Percentiles rank a stretch among this genome's conserved stretches.
These are phyloP conservation scores for Felis catus DNA, from an alignment of 2,113 vertebrate species.

Conservation along the genomic window F.catus_Fca126_mat1.0 CM031423.1:57889501-57890000, in stretches of 20 bases:
- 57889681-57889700: too few species aligned
- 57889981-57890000: background rate
- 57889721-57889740: too few species aligned
- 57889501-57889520: constrained; percentile 98
- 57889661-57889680: background rate
- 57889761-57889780: too few species aligned
- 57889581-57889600: constrained; percentile 96
- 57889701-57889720: too few species aligned
- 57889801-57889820: too few species aligned
- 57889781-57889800: too few species aligned
- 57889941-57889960: background rate
- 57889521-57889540: constrained; percentile 94
- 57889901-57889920: background rate
- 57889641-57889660: background rate
- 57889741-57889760: too few species aligned
- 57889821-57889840: too few species aligned
- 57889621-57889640: constrained; percentile 81
- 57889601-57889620: constrained; percentile 90
- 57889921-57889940: background rate
- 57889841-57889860: too few species aligned
- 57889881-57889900: background rate
- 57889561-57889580: constrained; percentile 96
- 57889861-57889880: too few species aligned
- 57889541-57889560: constrained; percentile 95
- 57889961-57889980: background rate